Base-by-base conservation (phyloP, 2,888 invertebrate species). In the Eupithecia pulchellata region DNA sequence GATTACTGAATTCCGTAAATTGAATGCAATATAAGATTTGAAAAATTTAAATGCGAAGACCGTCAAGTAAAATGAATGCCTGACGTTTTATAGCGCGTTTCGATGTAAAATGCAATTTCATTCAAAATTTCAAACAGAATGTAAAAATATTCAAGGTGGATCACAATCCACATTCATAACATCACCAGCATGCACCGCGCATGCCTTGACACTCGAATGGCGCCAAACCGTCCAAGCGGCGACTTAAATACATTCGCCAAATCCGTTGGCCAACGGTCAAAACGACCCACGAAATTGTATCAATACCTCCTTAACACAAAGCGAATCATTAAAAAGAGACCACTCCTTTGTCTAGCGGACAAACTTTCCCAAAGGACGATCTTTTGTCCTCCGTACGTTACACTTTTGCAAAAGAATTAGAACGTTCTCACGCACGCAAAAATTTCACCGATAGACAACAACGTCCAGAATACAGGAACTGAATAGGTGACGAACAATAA, bases 351-450 rank as follows among this genome's bases (percentile, higher is more conserved):
- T 93, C 91, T 91, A 90, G 80, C 73, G 82, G 84, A 88, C 89
- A 75, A 84, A 88, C 89, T 87, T 92, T 91, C 91, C 91, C 92
- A 89, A 81, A 86, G 81, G 79, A 82, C 67, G 52, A 60, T 13
- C 72, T 52, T 58, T 72, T 72, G 66, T 81, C 81, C 82, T 89
- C 87, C 73, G 84, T 77, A 84, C 90, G 93, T 89, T 93, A 93
- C 93, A 90, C 82, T 91, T 72, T 93, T 87, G 93, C 93, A 92
- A 92, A n/a, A 89, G 90, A 90, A 93, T 89, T 93, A 92, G 92
- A 92, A 74, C 93, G 89, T 94, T 94, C 93, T 90, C 94, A 93
- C 92, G 93, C 93, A 93, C 91, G 93, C 93, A 91, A 93, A 92
- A 92, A 89, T 93, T 92, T 90, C 87, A 88, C 88, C 85, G 82